Evolutionary conservation across 2,113 vertebrate genomes (phyloP), one percentile per base, ranked within the genome.

Genomic region (Mobula hypostoma): DNA sequence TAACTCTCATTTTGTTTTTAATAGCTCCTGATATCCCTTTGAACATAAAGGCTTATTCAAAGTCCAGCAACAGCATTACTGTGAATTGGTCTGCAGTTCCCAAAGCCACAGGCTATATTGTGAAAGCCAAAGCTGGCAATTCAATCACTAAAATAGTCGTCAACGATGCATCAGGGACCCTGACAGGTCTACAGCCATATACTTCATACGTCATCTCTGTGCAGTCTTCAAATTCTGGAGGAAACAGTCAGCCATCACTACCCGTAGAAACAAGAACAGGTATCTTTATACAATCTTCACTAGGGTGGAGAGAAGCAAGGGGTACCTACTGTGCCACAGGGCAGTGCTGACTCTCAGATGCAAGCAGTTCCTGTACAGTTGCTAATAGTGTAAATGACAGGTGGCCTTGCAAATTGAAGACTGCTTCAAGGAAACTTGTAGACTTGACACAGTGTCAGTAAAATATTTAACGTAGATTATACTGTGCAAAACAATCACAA

Each of bases 31-130:
- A 97, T 5, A 95, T 96, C 32, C 98, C 99, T 66, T 94, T 95
- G 93, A 98, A 98, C 92, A 94, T 96, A 7, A 95, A 97, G 95
- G 97, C 97, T 74, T 98, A 98, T 96, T 99, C 98, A 94, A 99
- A 99, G 95, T 94, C 97, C 72, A 98, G 98, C 95, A 96, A 96
- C 95, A 98, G 98, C 94, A 98, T 99, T 96, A 99, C 97, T 6
- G 98, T 98, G 95, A 97, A 98, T 95, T 99, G 98, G 96, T 95
- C 94, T 7, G 94, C 96, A 0, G 97, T 98, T 91, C 94, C 96
- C 0, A 98, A 98, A 70, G 98, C 98, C 78, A 97, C 96, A 85
- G 70, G 96, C 95, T 99, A 99, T 94, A 95, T 98, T 93, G 95
- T 99, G 93, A 97, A 97, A 36, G 98, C 98, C 0, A 94, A 96